Percentiles rank a stretch among this genome's conserved stretches.
Conservation (phyloP, 2,113 vertebrate species). For the Sardina pilchardus region DNA sequence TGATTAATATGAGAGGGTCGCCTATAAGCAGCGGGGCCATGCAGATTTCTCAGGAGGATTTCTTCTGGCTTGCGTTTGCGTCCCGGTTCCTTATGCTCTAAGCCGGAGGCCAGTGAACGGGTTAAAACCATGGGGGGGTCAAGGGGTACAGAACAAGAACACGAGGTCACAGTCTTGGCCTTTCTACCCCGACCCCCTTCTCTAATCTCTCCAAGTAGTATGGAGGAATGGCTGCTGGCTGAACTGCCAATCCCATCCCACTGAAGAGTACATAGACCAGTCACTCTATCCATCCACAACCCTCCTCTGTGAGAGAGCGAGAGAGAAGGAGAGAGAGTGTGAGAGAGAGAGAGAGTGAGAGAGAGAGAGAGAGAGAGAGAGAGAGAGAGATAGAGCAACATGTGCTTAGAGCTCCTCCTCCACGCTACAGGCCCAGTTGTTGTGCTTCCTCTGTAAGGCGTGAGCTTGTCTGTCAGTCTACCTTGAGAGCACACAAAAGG, state of each 20-base stretch:
- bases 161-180: neutral
- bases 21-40: neutral
- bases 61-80: neutral
- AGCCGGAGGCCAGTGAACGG: neutral
- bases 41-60: neutral
- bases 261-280: neutral
- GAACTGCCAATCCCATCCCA: neutral
- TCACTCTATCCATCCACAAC: neutral
- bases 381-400: constrained; percentile 34
- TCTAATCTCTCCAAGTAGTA: neutral
- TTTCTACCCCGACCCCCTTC: neutral
- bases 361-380: constrained; percentile 23
- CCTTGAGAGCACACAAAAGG: neutral
- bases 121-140: neutral
- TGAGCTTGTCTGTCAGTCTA: neutral
- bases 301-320: neutral
- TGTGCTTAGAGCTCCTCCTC: constrained; percentile 52
- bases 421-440: neutral
- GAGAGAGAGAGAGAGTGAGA: neutral
- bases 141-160: neutral
- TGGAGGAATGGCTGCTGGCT: neutral
- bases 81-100: neutral
- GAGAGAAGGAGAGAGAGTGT: neutral
- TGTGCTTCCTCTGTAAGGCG: neutral
- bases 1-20: neutral